Evolutionary conservation across 1,140 invertebrate species (phyloP).

Genomic region (Mycetomoellerius zeteki): DNA sequence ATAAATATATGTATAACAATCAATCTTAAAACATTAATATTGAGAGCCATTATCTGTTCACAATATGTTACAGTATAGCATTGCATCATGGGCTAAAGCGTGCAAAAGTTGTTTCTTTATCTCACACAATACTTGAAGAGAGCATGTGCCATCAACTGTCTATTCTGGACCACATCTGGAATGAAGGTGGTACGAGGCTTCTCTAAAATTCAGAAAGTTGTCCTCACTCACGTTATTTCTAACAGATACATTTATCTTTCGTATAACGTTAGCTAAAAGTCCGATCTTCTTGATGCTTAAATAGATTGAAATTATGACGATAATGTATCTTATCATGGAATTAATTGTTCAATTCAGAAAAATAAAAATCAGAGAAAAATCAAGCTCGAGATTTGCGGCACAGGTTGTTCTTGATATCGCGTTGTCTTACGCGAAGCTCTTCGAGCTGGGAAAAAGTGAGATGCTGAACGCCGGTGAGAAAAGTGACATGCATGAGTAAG

Average conservation of each 20-base stretch:
- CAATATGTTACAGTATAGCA: slow-evolving; percentile 64
- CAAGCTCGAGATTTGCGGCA: slow-evolving; percentile 28
- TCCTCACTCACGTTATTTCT: not conserved
- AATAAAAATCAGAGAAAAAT: not conserved
- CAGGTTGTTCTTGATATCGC: slow-evolving; percentile 20
- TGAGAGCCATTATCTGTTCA: slow-evolving; percentile 78
- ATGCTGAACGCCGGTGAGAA: slow-evolving; percentile 49
- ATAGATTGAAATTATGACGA: not conserved
- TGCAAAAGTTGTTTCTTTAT: slow-evolving; percentile 72
- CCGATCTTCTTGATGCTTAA: not conserved
- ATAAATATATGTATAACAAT: not conserved
- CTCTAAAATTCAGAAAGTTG: slow-evolving; percentile 62
- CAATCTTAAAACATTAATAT: slow-evolving; percentile 12
- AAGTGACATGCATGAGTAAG: slow-evolving; percentile 63
- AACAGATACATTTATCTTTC: not conserved
- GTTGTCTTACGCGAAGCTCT: not conserved
- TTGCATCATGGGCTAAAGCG: slow-evolving; percentile 72
- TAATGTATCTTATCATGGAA: not conserved
- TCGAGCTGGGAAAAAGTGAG: slow-evolving; percentile 1
- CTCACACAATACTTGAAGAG: slow-evolving; percentile 77
- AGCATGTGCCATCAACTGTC: slow-evolving; percentile 86
- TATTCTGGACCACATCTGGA: slow-evolving; percentile 80
- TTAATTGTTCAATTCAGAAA: not conserved
- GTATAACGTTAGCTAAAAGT: not conserved
- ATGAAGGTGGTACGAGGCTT: slow-evolving; percentile 70